phyloP scores from a whole-genome alignment of 1,140 invertebrate genomes.

The Acromyrmex heyeri region DNA sequence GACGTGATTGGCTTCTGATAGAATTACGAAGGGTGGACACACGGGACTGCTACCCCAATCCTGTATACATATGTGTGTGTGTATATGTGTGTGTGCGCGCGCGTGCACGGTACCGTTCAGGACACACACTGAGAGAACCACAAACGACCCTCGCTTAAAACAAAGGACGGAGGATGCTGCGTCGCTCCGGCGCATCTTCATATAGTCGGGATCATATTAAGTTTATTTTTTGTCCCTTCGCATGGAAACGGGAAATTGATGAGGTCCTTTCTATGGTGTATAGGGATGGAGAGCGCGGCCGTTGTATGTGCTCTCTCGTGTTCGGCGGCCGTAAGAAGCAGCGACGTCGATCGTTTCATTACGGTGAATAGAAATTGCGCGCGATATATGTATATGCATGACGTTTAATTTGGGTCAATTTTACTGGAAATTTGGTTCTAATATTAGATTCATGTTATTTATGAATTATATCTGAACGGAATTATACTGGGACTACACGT shows the following conservation, averaged over 20 bases:
- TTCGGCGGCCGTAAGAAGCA: constrained; percentile 54
- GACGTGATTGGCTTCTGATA: constrained; percentile 85
- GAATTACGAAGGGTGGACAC: constrained; percentile 83
- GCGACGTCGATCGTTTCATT: constrained; percentile 54
- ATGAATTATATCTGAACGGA: constrained; percentile 26
- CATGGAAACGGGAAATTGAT: constrained; percentile 77
- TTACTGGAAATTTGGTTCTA: constrained; percentile 10
- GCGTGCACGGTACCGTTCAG: neutral
- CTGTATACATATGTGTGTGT: constrained; percentile 1
- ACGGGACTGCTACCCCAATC: constrained; percentile 65
- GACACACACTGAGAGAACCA: constrained; percentile 60
- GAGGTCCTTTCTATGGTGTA: constrained; percentile 71
- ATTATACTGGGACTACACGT: neutral
- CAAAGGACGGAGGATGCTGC: constrained; percentile 74
- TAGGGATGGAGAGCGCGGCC: constrained; percentile 15
- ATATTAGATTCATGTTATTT: constrained; percentile 28
- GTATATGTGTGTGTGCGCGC: neutral
- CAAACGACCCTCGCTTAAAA: constrained; percentile 78
- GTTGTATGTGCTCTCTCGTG: constrained; percentile 43
- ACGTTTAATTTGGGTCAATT: constrained; percentile 17
- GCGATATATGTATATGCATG: neutral
- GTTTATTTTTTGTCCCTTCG: constrained; percentile 77
- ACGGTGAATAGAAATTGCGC: constrained; percentile 56
- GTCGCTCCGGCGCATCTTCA: constrained; percentile 70
- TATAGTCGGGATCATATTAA: constrained; percentile 77